These are phyloP conservation scores for Dallia pectoralis DNA, from an alignment of 2,797 vertebrate species.

Conservation along the genomic window DNA sequence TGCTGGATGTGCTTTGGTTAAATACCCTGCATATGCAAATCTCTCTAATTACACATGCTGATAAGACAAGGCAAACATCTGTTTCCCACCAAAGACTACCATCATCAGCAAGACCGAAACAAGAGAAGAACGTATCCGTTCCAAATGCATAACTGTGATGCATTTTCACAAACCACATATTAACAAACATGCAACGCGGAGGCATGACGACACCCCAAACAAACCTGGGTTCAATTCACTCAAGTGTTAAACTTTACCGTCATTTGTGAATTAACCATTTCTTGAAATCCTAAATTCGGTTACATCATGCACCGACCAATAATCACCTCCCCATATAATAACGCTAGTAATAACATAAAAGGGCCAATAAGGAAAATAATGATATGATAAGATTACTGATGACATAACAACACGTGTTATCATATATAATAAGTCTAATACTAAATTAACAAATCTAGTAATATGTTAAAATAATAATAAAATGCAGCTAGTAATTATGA, in stretches of 20 bases:
- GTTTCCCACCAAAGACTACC: conserved; percentile 64
- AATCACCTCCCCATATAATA: too few relatives aligned
- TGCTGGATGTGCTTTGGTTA: conserved; percentile 57
- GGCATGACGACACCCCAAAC: conserved; percentile 53
- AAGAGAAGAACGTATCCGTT: conserved; percentile 40
- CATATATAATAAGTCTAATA: too few relatives aligned
- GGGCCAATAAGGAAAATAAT: too few relatives aligned
- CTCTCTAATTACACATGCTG: conserved; percentile 78
- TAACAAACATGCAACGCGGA: conserved; percentile 64
- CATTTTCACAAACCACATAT: conserved; percentile 60
- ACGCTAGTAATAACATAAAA: too few relatives aligned
- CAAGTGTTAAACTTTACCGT: conserved; percentile 56
- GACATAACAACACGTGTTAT: too few relatives aligned
- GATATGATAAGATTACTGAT: too few relatives aligned
- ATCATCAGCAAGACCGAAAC: conserved; percentile 61
- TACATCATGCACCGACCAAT: not conserved
- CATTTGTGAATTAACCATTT: not conserved
- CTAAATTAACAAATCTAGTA: too few relatives aligned
- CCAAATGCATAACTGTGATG: conserved; percentile 65
- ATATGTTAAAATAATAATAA: too few relatives aligned
- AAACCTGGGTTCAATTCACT: conserved; percentile 65
- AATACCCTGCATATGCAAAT: conserved; percentile 76
- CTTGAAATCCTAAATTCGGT: not conserved
- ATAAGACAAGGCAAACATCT: conserved; percentile 78
- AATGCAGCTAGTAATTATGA: too few relatives aligned